Evolutionary conservation across 2,797 vertebrate genomes (phyloP).

Genomic region (Ataeniobius toweri): DNA sequence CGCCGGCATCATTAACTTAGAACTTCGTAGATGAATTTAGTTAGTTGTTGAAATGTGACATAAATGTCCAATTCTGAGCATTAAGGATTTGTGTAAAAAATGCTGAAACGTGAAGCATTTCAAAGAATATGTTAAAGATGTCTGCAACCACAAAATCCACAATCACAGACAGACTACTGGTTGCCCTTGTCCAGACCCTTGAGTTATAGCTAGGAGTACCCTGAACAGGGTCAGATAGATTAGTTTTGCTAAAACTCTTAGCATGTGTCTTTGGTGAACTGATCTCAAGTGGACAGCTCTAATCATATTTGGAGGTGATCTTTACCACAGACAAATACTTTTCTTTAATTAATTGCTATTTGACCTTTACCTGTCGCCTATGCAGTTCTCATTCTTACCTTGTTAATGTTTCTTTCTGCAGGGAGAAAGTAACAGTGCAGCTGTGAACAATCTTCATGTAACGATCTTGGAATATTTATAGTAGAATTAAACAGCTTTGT

Average conservation of each 20-base stretch:
- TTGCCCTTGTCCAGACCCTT: not conserved
- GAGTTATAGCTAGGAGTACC: not conserved
- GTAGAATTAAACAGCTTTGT: not conserved
- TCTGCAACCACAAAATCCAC: not conserved
- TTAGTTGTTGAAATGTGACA: not conserved
- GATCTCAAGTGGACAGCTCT: conserved; percentile 2
- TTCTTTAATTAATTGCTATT: no score
- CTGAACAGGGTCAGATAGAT: not conserved
- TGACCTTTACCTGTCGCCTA: not conserved
- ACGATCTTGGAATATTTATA: not conserved
- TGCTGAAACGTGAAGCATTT: not conserved
- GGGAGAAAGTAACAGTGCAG: not conserved
- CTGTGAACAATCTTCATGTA: not conserved
- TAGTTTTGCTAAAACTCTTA: not conserved
- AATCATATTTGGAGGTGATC: not conserved
- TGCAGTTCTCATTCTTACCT: not conserved
- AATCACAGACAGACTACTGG: not conserved
- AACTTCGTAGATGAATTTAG: not conserved
- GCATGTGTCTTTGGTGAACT: not conserved
- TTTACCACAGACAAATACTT: not conserved
- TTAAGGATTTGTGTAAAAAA: not conserved
- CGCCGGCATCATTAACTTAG: not conserved
- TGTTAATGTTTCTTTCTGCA: not conserved
- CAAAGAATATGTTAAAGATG: not conserved
- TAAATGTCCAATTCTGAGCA: not conserved